These are phyloP conservation scores for Chrysolina americana DNA, from an alignment of 2,888 invertebrate genomes.

Conservation along the genomic window DNA sequence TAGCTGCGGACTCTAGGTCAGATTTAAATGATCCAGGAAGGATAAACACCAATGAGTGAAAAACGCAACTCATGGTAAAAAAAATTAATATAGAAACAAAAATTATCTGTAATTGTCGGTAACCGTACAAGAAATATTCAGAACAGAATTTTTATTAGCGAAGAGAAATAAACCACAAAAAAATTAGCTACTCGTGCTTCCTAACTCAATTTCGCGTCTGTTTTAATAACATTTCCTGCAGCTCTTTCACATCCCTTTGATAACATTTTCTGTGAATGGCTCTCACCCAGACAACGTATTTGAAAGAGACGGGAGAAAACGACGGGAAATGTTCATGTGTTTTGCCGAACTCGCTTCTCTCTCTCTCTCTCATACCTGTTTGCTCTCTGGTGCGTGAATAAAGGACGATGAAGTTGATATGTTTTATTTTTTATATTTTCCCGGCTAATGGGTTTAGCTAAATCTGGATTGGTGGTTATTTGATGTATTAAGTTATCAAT, in stretches of 20 bases:
- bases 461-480: not conserved
- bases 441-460: not conserved
- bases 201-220: slow-evolving; percentile 37
- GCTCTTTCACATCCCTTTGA: slow-evolving; percentile 38
- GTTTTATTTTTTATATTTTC: slow-evolving; percentile 42
- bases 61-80: not conserved
- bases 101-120: too few species aligned
- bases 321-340: not conserved
- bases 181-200: slow-evolving; percentile 22
- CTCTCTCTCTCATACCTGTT: slow-evolving; percentile 46
- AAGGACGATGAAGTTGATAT: slow-evolving; percentile 43
- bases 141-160: not conserved
- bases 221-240: slow-evolving; percentile 34
- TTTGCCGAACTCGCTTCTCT: slow-evolving; percentile 22
- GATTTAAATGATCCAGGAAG: not conserved
- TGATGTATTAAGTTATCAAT: not conserved
- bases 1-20: not conserved
- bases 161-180: not conserved
- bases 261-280: slow-evolving; percentile 36
- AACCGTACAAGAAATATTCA: not conserved
- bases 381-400: slow-evolving; percentile 42
- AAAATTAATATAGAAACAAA: too few species aligned
- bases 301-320: slow-evolving; percentile 17
- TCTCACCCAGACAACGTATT: slow-evolving; percentile 30
- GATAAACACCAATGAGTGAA: not conserved